Percentiles rank a stretch among this genome's conserved stretches.
Evolutionary conservation across 2,797 vertebrate genomes (phyloP).

Genomic region (Amazona ochrocephala): DNA sequence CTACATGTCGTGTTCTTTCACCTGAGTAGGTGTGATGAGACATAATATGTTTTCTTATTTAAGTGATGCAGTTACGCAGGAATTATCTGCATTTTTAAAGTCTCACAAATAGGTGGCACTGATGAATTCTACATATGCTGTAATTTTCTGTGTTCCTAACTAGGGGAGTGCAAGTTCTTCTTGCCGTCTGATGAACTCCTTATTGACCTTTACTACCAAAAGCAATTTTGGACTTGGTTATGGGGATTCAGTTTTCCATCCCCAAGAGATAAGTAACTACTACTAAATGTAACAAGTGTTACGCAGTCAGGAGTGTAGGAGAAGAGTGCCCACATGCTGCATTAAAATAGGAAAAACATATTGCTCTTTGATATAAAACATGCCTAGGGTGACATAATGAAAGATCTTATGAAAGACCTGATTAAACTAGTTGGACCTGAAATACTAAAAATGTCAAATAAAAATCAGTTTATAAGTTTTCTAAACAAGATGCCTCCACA

Average conservation of each 20-base stretch:
- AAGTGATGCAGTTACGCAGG: neutral
- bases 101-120: constrained; percentile 35
- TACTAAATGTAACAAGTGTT: neutral
- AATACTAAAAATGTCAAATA: constrained; percentile 21
- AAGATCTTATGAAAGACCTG: neutral
- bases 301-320: neutral
- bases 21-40: neutral
- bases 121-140: constrained; percentile 26
- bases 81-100: neutral
- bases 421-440: constrained; percentile 18
- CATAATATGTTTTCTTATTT: neutral
- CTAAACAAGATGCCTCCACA: neutral
- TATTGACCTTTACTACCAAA: neutral
- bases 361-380: neutral
- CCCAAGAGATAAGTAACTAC: neutral
- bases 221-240: neutral
- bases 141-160: neutral
- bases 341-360: constrained; percentile 14
- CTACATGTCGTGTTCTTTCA: neutral
- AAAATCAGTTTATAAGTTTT: neutral
- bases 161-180: neutral
- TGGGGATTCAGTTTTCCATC: neutral
- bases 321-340: neutral
- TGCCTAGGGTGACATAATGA: neutral
- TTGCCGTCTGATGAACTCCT: neutral